These are phyloP conservation scores for Drosophila oshimai DNA, from an alignment of 1,140 invertebrate genomes.

Conservation along the genomic window DNA sequence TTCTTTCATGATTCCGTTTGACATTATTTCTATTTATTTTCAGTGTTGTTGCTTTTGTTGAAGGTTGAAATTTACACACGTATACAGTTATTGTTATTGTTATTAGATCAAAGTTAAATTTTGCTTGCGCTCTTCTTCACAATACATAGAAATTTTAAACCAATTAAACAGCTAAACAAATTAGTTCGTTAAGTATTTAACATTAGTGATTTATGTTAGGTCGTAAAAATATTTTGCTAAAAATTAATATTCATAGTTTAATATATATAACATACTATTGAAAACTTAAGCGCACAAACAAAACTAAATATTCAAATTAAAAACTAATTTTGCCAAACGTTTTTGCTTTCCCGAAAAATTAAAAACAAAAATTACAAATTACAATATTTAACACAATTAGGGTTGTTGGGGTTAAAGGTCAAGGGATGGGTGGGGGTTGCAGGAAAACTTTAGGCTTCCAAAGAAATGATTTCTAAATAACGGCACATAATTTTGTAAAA, in stretches of 20 bases:
- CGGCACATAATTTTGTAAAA: constrained; percentile 53
- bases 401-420: background rate
- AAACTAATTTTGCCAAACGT: constrained; percentile 81
- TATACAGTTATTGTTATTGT: constrained; percentile 61
- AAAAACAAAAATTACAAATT: constrained; percentile 77
- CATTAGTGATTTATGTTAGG: constrained; percentile 61
- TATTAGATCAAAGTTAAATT: constrained; percentile 45
- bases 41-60: constrained; percentile 31
- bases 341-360: constrained; percentile 80
- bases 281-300: constrained; percentile 79
- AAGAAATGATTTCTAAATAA: constrained; percentile 37
- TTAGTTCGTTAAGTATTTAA: constrained; percentile 68
- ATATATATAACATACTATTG: constrained; percentile 69
- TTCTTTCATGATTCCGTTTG: constrained; percentile 30
- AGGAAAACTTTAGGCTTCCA: constrained; percentile 24
- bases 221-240: constrained; percentile 76
- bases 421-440: background rate
- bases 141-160: constrained; percentile 68
- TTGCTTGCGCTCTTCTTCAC: constrained; percentile 57
- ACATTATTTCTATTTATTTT: constrained; percentile 27
- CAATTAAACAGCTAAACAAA: constrained; percentile 73
- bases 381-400: constrained; percentile 77
- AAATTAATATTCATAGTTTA: constrained; percentile 75
- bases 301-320: constrained; percentile 78
- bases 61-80: constrained; percentile 61